Conservation (phyloP, 2,113 vertebrate species). For the Eulemur rufifrons region DNA sequence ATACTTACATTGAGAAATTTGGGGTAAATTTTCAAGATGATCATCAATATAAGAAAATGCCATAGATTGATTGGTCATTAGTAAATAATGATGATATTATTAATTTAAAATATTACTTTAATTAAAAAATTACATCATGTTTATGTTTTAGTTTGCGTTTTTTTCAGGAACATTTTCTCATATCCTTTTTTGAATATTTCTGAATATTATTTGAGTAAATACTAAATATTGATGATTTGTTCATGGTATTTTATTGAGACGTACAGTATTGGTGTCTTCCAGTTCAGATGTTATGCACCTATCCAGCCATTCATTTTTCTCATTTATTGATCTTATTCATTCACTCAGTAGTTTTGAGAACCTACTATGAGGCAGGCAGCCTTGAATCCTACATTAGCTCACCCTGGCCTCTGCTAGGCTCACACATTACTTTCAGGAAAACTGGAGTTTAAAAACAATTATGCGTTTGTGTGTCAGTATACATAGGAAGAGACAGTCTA, state of each 20-base stretch:
- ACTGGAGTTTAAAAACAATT: rapidly evolving
- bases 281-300: rapidly evolving
- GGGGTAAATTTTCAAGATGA: background rate
- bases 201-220: background rate
- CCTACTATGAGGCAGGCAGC: background rate
- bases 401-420: background rate
- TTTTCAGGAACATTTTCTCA: background rate
- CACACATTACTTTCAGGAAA: background rate
- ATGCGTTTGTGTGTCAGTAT: rapidly evolving
- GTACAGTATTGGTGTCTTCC: background rate
- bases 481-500: rapidly evolving
- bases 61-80: background rate
- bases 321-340: background rate
- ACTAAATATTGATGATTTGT: too few relatives aligned
- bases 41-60: background rate
- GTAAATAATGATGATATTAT: background rate
- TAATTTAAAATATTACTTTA: background rate
- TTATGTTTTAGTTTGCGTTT: background rate
- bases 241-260: background rate
- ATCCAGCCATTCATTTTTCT: background rate
- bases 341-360: background rate
- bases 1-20: background rate
- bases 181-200: background rate
- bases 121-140: background rate
- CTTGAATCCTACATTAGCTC: rapidly evolving